These are phyloP conservation scores for Oryctolagus cuniculus DNA, from an alignment of 2,113 vertebrate species.

Conservation along the genomic window mOryCun1.1 NC_091452.1:14820001-14820500, in stretches of 20 bases:
- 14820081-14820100: neutral
- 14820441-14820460: neutral
- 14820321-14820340: neutral
- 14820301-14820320: neutral
- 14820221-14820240: neutral
- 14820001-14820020: too few relatives aligned
- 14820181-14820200: neutral
- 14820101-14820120: neutral
- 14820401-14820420: constrained; percentile 33
- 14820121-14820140: neutral
- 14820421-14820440: neutral
- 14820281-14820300: neutral
- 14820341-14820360: neutral
- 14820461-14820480: neutral
- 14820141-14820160: neutral
- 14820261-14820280: neutral
- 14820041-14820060: neutral
- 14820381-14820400: neutral
- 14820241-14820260: neutral
- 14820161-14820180: neutral
- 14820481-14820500: neutral
- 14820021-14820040: neutral
- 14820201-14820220: neutral
- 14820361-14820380: neutral
- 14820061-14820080: neutral